Percentiles rank a stretch among this genome's conserved stretches.
phyloP scores from a whole-genome alignment of 2,888 invertebrate genomes.

The Abscondita cerata region DNA sequence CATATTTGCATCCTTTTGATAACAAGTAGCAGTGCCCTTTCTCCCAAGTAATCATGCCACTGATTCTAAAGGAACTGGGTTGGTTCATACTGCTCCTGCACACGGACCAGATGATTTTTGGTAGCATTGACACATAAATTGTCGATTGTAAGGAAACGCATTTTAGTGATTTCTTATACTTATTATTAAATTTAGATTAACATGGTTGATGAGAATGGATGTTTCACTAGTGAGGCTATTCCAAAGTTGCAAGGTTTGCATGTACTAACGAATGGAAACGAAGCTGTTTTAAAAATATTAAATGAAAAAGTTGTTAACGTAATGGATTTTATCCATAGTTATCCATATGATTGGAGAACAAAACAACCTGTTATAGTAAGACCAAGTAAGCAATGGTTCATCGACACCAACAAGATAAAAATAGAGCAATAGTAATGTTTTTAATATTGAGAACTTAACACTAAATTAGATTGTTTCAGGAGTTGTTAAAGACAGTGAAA shows the following conservation, averaged over 20 bases:
- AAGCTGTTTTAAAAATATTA: constrained; percentile 67
- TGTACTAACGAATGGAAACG: constrained; percentile 76
- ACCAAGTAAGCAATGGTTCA: constrained; percentile 97
- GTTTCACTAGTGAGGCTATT: constrained; percentile 69
- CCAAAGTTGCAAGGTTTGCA: constrained; percentile 68
- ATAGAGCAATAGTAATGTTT: constrained; percentile 69
- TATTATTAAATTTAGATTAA: constrained; percentile 67
- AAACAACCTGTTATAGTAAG: constrained; percentile 91
- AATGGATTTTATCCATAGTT: constrained; percentile 79
- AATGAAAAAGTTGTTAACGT: constrained; percentile 67
- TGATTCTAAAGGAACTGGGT: constrained; percentile 85
- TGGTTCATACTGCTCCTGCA: constrained; percentile 96
- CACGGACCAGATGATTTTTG: constrained; percentile 97
- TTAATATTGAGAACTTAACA: constrained; percentile 3
- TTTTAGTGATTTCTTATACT: not conserved
- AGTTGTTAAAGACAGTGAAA: constrained; percentile 68
- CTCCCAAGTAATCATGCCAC: constrained; percentile 80
- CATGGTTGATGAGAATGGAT: constrained; percentile 83
- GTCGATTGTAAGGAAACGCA: constrained; percentile 63
- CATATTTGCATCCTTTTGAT: constrained; percentile 75
- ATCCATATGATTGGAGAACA: constrained; percentile 98
- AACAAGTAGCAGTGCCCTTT: constrained; percentile 68
- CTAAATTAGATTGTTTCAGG: constrained; percentile 59
- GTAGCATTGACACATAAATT: constrained; percentile 77
- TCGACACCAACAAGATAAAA: constrained; percentile 82